These are phyloP conservation scores for Phlogophora meticulosa DNA, from an alignment of 2,888 invertebrate genomes.

Conservation along the genomic window DNA sequence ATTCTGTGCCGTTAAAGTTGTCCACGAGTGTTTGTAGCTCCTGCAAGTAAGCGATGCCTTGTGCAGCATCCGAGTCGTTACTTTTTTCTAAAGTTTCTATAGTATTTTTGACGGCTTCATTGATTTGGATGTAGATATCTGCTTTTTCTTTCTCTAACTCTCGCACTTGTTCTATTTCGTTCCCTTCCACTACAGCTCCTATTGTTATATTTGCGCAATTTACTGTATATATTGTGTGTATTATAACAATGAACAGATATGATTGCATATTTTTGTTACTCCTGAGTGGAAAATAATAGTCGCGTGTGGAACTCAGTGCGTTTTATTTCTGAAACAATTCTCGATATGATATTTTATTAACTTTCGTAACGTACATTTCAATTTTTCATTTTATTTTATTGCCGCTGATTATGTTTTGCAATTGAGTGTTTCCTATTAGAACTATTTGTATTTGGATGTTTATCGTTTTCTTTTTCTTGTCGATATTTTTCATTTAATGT, in stretches of 20 bases:
- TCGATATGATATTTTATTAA: slow-evolving; percentile 5
- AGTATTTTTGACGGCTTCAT: slow-evolving; percentile 37
- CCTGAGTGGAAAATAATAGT: background rate
- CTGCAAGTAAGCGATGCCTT: slow-evolving; percentile 40
- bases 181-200: background rate
- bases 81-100: slow-evolving; percentile 22
- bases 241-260: slow-evolving; percentile 13
- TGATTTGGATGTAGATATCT: slow-evolving; percentile 28
- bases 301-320: background rate
- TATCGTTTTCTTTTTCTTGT: slow-evolving; percentile 4
- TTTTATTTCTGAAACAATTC: slow-evolving; percentile 16
- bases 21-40: slow-evolving; percentile 20
- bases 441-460: background rate
- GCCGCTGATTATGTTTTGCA: slow-evolving; percentile 1
- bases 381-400: slow-evolving; percentile 38
- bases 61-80: slow-evolving; percentile 31
- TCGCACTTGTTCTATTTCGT: slow-evolving; percentile 19
- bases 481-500: too few species aligned
- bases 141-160: slow-evolving; percentile 32
- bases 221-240: background rate
- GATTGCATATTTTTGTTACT: slow-evolving; percentile 27
- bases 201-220: slow-evolving; percentile 5
- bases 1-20: slow-evolving; percentile 31
- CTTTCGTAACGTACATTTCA: slow-evolving; percentile 33
- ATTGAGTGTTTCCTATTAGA: slow-evolving; percentile 12